phyloP scores from a whole-genome alignment of 2,888 invertebrate species.

The Phymatocera aterrima region DNA sequence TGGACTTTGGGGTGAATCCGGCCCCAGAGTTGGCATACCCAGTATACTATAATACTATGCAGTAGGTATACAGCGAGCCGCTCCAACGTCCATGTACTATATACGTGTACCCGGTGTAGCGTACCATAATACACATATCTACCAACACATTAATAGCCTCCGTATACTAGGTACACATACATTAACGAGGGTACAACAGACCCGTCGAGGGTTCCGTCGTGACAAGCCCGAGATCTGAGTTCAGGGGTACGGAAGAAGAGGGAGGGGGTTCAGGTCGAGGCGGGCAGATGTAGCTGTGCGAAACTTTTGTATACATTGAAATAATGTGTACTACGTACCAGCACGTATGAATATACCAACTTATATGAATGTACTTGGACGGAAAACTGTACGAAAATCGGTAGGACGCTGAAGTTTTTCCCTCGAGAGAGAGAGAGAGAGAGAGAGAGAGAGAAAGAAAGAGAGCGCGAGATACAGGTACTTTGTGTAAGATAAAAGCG shows the following conservation, averaged over 20 bases:
- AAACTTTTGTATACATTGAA: neutral
- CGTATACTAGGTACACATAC: constrained; percentile 1
- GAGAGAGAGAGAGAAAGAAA: too few species aligned
- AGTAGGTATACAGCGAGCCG: too few species aligned
- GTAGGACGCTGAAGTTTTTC: too few species aligned
- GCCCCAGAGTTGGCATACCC: constrained; percentile 52
- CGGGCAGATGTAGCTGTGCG: constrained; percentile 69
- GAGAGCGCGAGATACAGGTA: too few species aligned
- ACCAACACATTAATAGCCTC: neutral
- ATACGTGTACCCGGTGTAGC: constrained; percentile 50
- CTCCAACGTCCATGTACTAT: neutral
- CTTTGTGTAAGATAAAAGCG: too few species aligned
- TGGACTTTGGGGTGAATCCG: constrained; percentile 73
- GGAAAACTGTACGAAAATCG: too few species aligned
- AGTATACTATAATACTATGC: constrained; percentile 12
- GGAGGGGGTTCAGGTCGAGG: constrained; percentile 62
- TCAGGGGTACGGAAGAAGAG: neutral
- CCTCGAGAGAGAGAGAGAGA: too few species aligned
- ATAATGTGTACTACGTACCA: neutral
- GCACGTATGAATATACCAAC: too few species aligned
- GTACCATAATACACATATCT: constrained; percentile 5
- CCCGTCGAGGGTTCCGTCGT: constrained; percentile 23
- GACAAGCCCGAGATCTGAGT: constrained; percentile 43
- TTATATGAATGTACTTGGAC: too few species aligned
- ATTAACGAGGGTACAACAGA: constrained; percentile 18